Base-by-base conservation (phyloP, 2,888 invertebrate species). In the Tetanocera ferruginea region DNA sequence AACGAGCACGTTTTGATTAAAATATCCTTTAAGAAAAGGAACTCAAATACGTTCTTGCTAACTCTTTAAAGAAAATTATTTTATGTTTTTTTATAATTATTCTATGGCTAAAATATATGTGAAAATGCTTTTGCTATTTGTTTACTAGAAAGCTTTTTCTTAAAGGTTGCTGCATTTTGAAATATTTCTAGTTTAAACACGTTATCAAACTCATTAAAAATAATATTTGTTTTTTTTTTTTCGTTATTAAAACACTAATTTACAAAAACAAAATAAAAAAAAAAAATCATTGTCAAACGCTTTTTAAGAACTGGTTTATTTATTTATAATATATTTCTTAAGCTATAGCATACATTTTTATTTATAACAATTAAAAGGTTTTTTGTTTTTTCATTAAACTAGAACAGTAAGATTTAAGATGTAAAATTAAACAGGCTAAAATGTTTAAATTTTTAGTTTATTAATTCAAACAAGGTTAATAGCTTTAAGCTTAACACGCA, bases 61-160 rank as follows among this genome's bases (percentile, higher is more conserved):
- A 14, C 23, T 55, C 43, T 28, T 5, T 28, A 17, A 19, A n/a
- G n/a, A n/a, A 23, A 28, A 49, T 11, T 60, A 14, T 9, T 49
- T 49, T 14, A 55, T 71, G 55, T 69, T 11, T 52, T 9, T 14
- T 43, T 31, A 70, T 69, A 49, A 64, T 17, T 23, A 57, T 23
- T 73, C 62, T n/a, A 70, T 70, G 23, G 19, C 34, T 28, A 34
- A 60, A 43, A 60, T 73, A 60, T 49, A 28, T 73, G 60, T 62
- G 60, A 25, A 19, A 73, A 73, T 49, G 73, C 62, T 73, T 73
- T 57, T 73, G 43, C 43, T 43, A 14, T 43, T 57, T 43, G 37
- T n/a, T 62, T 62, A 49, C 37, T 43, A 62, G 43, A 43, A 14
- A 14, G 28, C 25, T 25, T 25, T 17, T 62, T 8, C 28, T 34